phyloP scores from a whole-genome alignment of 2,797 vertebrate genomes.

The Sebastes minor region DNA sequence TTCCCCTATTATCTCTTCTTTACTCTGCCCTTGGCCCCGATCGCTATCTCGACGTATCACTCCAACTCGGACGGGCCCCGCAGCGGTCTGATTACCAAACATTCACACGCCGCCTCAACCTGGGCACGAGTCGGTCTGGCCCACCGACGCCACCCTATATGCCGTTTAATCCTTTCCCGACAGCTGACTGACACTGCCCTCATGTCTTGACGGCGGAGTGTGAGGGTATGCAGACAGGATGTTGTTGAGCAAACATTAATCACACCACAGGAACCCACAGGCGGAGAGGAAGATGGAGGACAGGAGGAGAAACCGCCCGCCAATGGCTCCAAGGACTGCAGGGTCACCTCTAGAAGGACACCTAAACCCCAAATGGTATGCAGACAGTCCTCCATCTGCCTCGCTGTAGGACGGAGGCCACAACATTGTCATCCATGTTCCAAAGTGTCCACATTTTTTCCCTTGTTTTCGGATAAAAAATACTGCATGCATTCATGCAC shows the following conservation, averaged over 20 bases:
- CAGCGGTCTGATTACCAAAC: slow-evolving; percentile 56
- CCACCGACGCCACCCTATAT: not conserved
- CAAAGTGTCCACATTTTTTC: not conserved
- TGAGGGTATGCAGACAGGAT: slow-evolving; percentile 67
- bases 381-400: slow-evolving; percentile 51
- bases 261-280: slow-evolving; percentile 68
- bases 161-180: slow-evolving; percentile 35
- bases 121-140: slow-evolving; percentile 29
- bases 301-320: slow-evolving; percentile 46
- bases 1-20: slow-evolving; percentile 63
- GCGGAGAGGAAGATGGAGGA: slow-evolving; percentile 59
- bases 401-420: slow-evolving; percentile 9
- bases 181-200: slow-evolving; percentile 58
- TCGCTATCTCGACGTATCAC: slow-evolving; percentile 62
- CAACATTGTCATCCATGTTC: slow-evolving; percentile 5
- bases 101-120: slow-evolving; percentile 33
- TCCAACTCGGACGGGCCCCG: slow-evolving; percentile 21
- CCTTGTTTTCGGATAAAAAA: slow-evolving; percentile 4
- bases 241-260: slow-evolving; percentile 76
- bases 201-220: slow-evolving; percentile 55
- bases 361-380: slow-evolving; percentile 45
- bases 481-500: not conserved
- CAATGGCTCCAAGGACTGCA: slow-evolving; percentile 65
- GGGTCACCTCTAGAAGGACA: slow-evolving; percentile 71
- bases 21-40: slow-evolving; percentile 65